A percentile compares a stretch with the other conserved stretches of the same genome.
Conservation (phyloP, 2,113 vertebrate species). For the Grammatotria lemairii region DNA sequence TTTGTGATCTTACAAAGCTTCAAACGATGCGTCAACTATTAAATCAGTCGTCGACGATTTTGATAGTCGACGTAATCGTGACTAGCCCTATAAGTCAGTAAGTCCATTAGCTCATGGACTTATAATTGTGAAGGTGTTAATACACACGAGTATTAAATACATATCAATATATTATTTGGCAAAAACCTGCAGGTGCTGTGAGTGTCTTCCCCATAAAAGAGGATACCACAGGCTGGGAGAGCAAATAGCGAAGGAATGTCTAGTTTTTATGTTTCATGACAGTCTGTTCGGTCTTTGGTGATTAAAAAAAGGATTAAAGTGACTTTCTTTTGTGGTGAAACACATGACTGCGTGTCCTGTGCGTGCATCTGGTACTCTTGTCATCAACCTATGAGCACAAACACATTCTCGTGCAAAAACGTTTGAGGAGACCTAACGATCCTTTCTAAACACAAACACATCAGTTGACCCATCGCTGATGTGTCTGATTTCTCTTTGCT, state of each 20-base stretch:
- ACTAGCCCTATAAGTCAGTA: not conserved
- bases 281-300: not conserved
- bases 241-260: not conserved
- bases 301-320: not conserved
- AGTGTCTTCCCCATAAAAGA: not conserved
- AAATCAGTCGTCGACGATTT: too few species aligned
- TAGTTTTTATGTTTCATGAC: not conserved
- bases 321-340: not conserved
- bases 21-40: accelerated
- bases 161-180: not conserved
- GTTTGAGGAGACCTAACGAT: not conserved
- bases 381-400: not conserved
- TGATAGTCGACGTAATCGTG: too few species aligned
- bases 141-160: not conserved
- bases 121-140: not conserved
- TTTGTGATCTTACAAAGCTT: too few species aligned
- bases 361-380: not conserved
- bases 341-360: not conserved
- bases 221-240: not conserved
- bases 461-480: not conserved
- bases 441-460: not conserved
- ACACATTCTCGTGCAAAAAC: not conserved
- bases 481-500: not conserved
- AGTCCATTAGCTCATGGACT: not conserved
- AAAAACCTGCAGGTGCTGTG: not conserved